Evolutionary conservation across 2,113 vertebrate species (phyloP).

Genomic region (Pygoscelis adeliae): DNA sequence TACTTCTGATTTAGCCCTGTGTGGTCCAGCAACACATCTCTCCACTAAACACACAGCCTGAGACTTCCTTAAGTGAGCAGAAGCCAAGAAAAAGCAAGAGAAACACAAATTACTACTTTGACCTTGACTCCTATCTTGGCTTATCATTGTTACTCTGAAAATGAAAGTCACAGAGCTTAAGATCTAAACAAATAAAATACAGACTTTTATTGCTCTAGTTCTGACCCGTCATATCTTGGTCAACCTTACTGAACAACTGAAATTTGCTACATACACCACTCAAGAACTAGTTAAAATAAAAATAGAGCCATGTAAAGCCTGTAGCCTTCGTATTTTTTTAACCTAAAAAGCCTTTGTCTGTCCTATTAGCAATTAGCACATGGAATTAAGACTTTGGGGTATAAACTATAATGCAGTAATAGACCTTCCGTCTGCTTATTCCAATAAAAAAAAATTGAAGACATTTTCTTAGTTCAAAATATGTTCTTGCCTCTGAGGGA

Average conservation of each 20-base stretch:
- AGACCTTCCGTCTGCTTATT: not conserved
- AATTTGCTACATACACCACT: not conserved
- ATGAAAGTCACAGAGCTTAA: conserved; percentile 40
- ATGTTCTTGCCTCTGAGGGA: not conserved
- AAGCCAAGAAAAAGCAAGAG: conserved; percentile 19
- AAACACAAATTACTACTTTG: conserved; percentile 28
- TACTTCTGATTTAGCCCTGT: not conserved
- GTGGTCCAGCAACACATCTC: not conserved
- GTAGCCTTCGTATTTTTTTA: not conserved
- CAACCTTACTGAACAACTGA: not conserved
- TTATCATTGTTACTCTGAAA: conserved; percentile 37
- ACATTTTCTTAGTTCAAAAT: not conserved
- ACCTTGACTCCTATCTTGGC: conserved; percentile 55
- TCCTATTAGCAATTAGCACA: not conserved
- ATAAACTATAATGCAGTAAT: not conserved
- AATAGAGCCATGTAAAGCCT: not conserved
- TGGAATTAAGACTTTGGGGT: not conserved
- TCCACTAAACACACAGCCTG: not conserved
- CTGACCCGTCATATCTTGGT: not conserved
- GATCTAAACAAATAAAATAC: conserved; percentile 35
- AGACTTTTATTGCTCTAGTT: conserved; percentile 14
- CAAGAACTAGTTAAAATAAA: not conserved
- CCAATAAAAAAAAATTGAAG: not conserved
- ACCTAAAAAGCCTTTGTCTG: not conserved
- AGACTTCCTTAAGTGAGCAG: conserved; percentile 11